Percentiles rank a stretch among this genome's conserved stretches.
phyloP scores from a whole-genome alignment of 1,140 invertebrate species.

The Zaprionus inermis region DNA sequence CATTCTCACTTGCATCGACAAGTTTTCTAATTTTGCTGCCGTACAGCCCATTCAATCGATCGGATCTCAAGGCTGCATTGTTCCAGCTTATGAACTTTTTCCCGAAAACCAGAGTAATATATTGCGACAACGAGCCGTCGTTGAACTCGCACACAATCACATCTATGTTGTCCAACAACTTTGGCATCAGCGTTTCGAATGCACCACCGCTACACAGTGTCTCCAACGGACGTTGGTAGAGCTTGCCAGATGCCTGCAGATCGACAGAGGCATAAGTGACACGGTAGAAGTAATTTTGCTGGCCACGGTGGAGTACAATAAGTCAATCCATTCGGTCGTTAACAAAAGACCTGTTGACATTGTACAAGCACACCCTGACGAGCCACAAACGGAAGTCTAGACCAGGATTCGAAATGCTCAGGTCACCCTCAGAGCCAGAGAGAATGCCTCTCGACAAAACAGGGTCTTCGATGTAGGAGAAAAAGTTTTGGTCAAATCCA shows the following conservation, averaged over 20 bases:
- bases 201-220: slow-evolving; percentile 5
- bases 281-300: not conserved
- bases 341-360: slow-evolving; percentile 1
- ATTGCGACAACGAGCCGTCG: slow-evolving; percentile 8
- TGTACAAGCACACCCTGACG: not conserved
- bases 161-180: slow-evolving; percentile 1
- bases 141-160: slow-evolving; percentile 3
- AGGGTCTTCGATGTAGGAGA: not conserved
- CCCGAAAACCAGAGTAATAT: not conserved
- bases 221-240: not conserved
- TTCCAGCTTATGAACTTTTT: slow-evolving; percentile 16
- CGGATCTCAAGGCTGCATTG: not conserved
- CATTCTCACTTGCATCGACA: no score
- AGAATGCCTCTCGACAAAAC: not conserved
- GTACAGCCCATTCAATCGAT: no score
- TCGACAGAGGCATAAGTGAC: slow-evolving; percentile 5
- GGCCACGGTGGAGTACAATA: slow-evolving; percentile 1
- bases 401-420: slow-evolving; percentile 4
- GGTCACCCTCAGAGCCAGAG: not conserved
- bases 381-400: slow-evolving; percentile 7
- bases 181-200: slow-evolving; percentile 6
- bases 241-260: not conserved
- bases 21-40: no score
- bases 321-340: slow-evolving; percentile 2
- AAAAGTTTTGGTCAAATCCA: not conserved